Base-by-base conservation (phyloP, 2,888 invertebrate species). In the Trissolcus brochymenae region DNA sequence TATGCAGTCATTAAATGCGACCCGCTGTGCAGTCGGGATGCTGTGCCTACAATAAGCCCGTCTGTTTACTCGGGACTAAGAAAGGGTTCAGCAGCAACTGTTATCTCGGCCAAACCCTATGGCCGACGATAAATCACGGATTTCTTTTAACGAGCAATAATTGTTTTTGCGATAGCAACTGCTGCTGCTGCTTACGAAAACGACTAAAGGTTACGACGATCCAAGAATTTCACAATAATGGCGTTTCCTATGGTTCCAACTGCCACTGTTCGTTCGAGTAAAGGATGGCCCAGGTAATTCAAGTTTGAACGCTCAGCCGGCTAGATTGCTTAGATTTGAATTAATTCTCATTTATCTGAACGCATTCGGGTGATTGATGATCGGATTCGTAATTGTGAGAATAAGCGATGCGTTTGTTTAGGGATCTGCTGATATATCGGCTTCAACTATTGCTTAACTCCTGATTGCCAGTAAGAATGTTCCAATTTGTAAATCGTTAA, bases 121-220 rank as follows among this genome's bases (percentile, higher is more conserved):
- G 78, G 74, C 82, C 80, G 73, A 76, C 84, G 78, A 84, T 89
- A 88, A 88, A 89, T 89, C 88, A 88, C 84, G 86, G 88, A 87
- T 88, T 88, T 88, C 88, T 88, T 88, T 88, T 87, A 88, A 88
- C 87, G 87, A 86, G 85, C 87, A 87, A 87, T 87, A 88, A 88
- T 88, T 88, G 88, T 88, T 88, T 88, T 88, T 87, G 88, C 85
- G 86, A 88, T 87, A 88, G 87, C 83, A 70, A 66, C 73, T 72
- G 68, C 78, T 71, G 68, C 78, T 71, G 66, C 67, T 66, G 77
- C 77, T 72, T 72, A 68, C 75, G 67, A 40, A 66, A 16, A 77
- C 55, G 51, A 74, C 65, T 66, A 73, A 75, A 78, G 76, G 76
- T 76, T 77, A 79, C 78, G 68, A 67, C 78, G 75, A 67, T 78